phyloP scores from a whole-genome alignment of 2,113 vertebrate species.

The Daphoenositta chrysoptera region DNA sequence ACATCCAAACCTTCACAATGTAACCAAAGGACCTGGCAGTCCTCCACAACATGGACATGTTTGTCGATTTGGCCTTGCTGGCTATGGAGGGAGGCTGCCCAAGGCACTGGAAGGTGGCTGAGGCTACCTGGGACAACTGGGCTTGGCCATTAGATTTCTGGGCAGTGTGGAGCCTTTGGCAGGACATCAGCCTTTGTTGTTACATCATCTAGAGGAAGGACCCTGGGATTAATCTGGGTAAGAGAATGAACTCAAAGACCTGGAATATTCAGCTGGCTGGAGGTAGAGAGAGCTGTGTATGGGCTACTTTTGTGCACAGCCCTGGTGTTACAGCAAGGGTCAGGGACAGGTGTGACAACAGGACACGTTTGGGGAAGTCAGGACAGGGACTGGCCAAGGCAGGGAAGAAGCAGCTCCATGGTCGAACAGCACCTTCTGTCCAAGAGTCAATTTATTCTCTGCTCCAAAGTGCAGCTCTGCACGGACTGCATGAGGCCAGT shows the following conservation, averaged over 20 bases:
- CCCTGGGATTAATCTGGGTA: neutral
- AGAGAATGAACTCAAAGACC: neutral
- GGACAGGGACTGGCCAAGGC: neutral
- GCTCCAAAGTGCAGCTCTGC: neutral
- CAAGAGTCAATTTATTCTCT: neutral
- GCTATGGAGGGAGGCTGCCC: neutral
- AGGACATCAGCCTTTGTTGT: neutral
- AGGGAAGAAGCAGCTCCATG: neutral
- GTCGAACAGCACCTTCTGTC: neutral
- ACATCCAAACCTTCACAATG: neutral
- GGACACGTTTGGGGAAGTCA: neutral
- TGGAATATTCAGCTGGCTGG: neutral
- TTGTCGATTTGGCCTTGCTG: neutral
- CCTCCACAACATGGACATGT: rapidly evolving
- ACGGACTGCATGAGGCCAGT: neutral
- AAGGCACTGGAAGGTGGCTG: neutral
- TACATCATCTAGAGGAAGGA: neutral
- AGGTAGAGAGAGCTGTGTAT: neutral
- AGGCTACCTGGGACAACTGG: neutral
- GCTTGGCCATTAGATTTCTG: neutral
- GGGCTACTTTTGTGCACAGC: neutral
- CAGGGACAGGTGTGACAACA: neutral
- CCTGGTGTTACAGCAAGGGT: neutral
- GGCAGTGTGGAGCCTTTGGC: neutral
- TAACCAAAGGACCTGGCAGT: neutral